These are phyloP conservation scores for Terebella lapidaria DNA, from an alignment of 2,888 invertebrate species.

Conservation along the genomic window DNA sequence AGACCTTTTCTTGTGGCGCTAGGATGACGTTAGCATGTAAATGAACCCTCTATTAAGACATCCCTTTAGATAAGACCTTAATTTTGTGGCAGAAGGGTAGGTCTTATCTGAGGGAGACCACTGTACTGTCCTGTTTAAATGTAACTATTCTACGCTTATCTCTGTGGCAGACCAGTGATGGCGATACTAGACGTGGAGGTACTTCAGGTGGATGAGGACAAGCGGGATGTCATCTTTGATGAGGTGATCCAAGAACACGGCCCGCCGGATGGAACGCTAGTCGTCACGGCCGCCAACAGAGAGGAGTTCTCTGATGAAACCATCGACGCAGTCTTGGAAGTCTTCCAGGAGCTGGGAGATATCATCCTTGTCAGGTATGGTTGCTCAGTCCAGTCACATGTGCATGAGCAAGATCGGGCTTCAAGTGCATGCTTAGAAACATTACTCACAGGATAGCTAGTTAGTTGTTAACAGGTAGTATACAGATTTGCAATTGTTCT, in stretches of 20 bases:
- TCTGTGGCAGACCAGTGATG: conserved; percentile 73
- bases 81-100: no score
- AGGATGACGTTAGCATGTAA: no score
- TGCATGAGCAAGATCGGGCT: not conserved
- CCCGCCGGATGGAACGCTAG: conserved; percentile 90
- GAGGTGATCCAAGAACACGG: conserved; percentile 50
- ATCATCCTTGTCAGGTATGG: conserved; percentile 74
- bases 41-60: no score
- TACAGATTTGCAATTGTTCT: no score
- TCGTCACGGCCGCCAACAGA: conserved; percentile 63
- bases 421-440: no score
- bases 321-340: conserved; percentile 72
- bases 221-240: conserved; percentile 72
- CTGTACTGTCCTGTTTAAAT: no score
- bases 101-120: no score
- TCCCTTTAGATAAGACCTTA: no score
- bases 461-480: no score
- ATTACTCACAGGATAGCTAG: no score
- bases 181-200: conserved; percentile 85
- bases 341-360: conserved; percentile 75
- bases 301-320: conserved; percentile 68
- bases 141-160: no score
- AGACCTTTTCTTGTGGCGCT: no score
- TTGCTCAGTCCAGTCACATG: not conserved
- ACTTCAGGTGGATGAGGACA: conserved; percentile 70